Evolutionary conservation across 2,888 invertebrate species (phyloP), one percentile per base, ranked within the genome.

Genomic region (Oligia fasciuncula): DNA sequence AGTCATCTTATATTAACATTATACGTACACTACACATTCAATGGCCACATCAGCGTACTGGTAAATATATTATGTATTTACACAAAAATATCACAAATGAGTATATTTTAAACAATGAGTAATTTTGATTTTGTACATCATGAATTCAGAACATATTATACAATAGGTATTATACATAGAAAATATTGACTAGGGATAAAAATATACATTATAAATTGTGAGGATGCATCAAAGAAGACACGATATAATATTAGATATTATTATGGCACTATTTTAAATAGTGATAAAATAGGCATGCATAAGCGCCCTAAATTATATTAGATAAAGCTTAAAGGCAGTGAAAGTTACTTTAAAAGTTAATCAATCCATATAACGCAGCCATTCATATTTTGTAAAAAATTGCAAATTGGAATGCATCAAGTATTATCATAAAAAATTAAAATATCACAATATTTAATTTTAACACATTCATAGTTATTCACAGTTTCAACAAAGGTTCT

Each of bases 231-330:
- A 89, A 88, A 89, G 85, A 88, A 83, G 80, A 90, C 86, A 87
- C 86, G 82, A 87, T 80, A 88, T 81, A 68, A 88, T 81, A 68
- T 80, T 82, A 79, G 76, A 83, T 79, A 73, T 74, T 79, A 80
- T 89, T 96, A 96, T 96, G 96, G 96, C 96, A 96, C 96, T 96
- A 95, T 95, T 94, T 95, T 94, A 95, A 92, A 88, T 88, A 91
- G 71, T 85, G 92, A 95, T 94, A 95, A 95, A 95, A 94, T 94
- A 95, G 94, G 93, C 93, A 94, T 93, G 90, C 91, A 85, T 89
- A 90, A 91, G 92, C 91, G 93, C 93, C 91, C 89, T 88, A 91
- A 89, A 87, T 83, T 86, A 86, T 84, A 85, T 73, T 54, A 77
- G 19, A 85, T 94, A 94, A 94, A 95, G 93, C 94, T 94, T 91